Evolutionary conservation across 2,888 invertebrate species (phyloP).

Genomic region (Ecdyonurus torrentis): DNA sequence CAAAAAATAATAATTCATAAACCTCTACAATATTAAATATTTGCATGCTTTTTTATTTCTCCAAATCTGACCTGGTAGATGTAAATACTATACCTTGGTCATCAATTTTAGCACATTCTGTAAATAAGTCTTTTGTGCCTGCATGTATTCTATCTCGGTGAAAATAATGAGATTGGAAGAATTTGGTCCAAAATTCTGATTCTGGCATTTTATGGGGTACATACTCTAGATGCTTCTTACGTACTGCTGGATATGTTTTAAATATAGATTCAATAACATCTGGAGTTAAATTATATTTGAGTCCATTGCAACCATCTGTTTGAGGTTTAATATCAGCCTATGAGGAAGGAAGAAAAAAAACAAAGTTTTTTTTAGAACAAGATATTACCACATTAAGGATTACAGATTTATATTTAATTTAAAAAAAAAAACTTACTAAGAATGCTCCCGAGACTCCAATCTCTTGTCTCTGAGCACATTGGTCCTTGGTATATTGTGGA

Average conservation of each 20-base stretch:
- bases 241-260: slow-evolving; percentile 96
- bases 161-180: slow-evolving; percentile 99
- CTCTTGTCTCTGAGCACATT: slow-evolving; percentile 60
- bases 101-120: slow-evolving; percentile 93
- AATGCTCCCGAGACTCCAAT: slow-evolving; percentile 61
- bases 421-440: slow-evolving; percentile 30
- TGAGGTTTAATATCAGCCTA: slow-evolving; percentile 92
- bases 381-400: background rate
- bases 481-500: slow-evolving; percentile 48
- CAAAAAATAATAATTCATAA: too few relatives aligned
- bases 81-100: slow-evolving; percentile 66
- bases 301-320: slow-evolving; percentile 90
- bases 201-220: slow-evolving; percentile 92
- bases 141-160: slow-evolving; percentile 83
- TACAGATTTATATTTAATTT: too few relatives aligned
- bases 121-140: slow-evolving; percentile 87
- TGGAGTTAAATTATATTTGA: slow-evolving; percentile 90
- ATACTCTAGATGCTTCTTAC: slow-evolving; percentile 88
- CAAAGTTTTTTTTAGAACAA: too few relatives aligned
- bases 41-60: too few relatives aligned
- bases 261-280: slow-evolving; percentile 98
- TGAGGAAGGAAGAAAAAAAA: background rate
- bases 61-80: too few relatives aligned
- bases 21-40: too few relatives aligned
- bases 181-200: slow-evolving; percentile 97